Base-by-base conservation (phyloP, 2,113 vertebrate genomes). In the Pyxicephalus adspersus region DNA sequence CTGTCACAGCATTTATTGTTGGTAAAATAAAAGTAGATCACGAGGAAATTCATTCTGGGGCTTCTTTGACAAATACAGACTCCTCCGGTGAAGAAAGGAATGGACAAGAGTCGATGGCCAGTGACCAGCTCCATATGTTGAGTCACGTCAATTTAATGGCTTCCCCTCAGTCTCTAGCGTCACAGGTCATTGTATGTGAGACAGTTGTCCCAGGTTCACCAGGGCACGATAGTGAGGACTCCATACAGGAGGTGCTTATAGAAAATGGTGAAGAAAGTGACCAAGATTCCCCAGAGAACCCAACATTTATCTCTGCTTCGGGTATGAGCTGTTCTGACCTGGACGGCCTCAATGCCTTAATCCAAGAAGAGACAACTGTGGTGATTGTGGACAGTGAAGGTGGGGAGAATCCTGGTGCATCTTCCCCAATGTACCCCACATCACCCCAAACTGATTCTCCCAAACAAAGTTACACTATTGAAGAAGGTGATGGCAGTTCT, bases 311-410 rank as follows among this genome's bases (percentile, higher is more conserved):
- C 87, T 90, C 94, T 18, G 57, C 93, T 72, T 85, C 92, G 0
- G 89, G 87, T 1, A 92, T 93, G 22, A 86, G 89, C 29, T 98
- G 97, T 86, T 91, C 97, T 0, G 96, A 99, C 76, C 92, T 99
- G 20, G 96, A 98, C 76, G 94, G 95, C 68, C 93, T 99, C 28
- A 96, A 93, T 45, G 94, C 95, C 1, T 76, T 99, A 83, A 98
- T 99, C 75, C 96, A 97, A 81, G 96, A 96, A 64, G 96, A 96
- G 0, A 90, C 95, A 0, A 84, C 95, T 0, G 96, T 98, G 68
- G 96, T 98, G 18, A 97, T 96, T 0, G 96, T 98, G 77, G 95
- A 98, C 82, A 97, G 96, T 0, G 95, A 96, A 0, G 92, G 88
- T 0, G 90, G 85, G 7, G 92, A 91, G 60, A 93, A 87, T 81